Evolutionary conservation across 2,797 vertebrate species (phyloP), one percentile per base, ranked within the genome.

Genomic region (Sebastes taczanowskii): DNA sequence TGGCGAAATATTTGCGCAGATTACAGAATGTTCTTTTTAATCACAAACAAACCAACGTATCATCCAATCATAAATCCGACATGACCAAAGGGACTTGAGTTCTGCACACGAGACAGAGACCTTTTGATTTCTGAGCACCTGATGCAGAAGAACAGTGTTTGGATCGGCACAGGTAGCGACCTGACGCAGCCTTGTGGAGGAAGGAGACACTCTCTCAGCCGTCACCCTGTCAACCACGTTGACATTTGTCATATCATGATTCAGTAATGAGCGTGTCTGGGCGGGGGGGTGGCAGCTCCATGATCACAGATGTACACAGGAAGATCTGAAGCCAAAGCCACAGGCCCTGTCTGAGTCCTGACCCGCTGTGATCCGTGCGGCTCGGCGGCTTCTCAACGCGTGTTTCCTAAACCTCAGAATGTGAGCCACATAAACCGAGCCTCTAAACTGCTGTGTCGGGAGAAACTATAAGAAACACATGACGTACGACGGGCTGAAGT

Each of bases 381-480:
- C 90, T 94, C 85, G 68, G 93, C 82, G 91, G 92, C 93, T 95
- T 92, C 88, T 91, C 89, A 88, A 84, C 84, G 81, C 84, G 87
- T 90, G 91, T 89, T 92, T 92, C 85, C 88, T 83, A 73, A 91
- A 91, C 90, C 94, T 91, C 93, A 90, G 94, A 93, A 95, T 94
- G 95, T 70, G 86, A 87, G 91, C 92, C 94, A 92, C 90, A 92
- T 87, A 86, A 90, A 91, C 90, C 58, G 18, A 90, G 84, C 80
- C 73, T 84, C 84, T 88, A 91, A 95, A 94, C 63, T 74, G 88
- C 93, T 91, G 90, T 30, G 92, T 93, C 90, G 90, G 93, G 89
- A 92, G 81, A 93, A 93, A 90, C 70, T 86, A 68, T 78, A 90
- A 80, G 89, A 90, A 85, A 90, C 76, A 86, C 78, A 93, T 88